Conservation (phyloP, 2,797 vertebrate species). For the Crenichthys baileyi region DNA sequence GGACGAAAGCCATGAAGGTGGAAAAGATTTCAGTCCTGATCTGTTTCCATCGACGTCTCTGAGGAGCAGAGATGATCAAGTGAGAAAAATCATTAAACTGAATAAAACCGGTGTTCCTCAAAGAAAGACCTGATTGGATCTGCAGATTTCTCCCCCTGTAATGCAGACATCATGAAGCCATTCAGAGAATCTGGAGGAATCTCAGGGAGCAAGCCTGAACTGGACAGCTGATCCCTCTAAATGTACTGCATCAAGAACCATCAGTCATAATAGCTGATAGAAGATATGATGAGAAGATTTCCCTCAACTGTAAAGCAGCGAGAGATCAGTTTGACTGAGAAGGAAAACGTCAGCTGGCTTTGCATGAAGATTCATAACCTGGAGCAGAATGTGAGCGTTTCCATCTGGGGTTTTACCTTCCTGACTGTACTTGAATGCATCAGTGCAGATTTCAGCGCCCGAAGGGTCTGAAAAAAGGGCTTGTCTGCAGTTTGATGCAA, state of each 20-base stretch:
- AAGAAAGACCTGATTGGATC: neutral
- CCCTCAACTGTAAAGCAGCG: neutral
- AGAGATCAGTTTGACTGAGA: neutral
- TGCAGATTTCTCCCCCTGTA: neutral
- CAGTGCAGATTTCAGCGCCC: slow-evolving; percentile 23
- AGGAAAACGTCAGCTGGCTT: neutral
- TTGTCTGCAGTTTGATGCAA: slow-evolving; percentile 11
- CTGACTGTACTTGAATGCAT: slow-evolving; percentile 12
- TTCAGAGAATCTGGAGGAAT: neutral
- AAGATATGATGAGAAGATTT: neutral
- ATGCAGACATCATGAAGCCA: neutral
- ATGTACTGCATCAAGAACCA: too few relatives aligned
- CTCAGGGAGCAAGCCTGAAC: neutral
- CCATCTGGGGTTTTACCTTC: neutral
- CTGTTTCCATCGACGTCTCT: neutral
- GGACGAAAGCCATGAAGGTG: neutral
- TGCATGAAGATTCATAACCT: neutral
- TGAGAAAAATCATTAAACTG: neutral
- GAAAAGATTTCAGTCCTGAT: neutral
- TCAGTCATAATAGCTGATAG: neutral
- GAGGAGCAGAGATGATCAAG: neutral
- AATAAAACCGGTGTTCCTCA: too few relatives aligned
- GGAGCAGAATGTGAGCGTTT: neutral
- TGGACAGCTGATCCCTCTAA: neutral
- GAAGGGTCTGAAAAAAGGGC: slow-evolving; percentile 12